Conservation (phyloP, 2,888 invertebrate genomes). For the Frankliniella intonsa region DNA sequence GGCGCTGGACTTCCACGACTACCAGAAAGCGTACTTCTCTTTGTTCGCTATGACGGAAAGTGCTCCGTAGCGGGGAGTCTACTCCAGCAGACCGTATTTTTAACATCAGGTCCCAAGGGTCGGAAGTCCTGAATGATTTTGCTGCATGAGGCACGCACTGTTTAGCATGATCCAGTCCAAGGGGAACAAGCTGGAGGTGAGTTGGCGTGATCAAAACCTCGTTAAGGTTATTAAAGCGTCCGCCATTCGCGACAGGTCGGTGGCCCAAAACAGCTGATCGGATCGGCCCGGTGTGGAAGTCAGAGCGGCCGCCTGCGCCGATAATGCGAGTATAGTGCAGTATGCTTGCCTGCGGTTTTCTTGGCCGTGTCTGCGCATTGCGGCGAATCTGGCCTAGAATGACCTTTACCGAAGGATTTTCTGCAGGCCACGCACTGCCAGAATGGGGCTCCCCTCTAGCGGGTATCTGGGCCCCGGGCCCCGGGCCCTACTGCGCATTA, state of each 20-base stretch:
- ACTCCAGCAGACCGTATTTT: not conserved
- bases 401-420: too few relatives aligned
- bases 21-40: not conserved
- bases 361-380: too few relatives aligned
- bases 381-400: not conserved
- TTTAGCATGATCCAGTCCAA: slow-evolving; percentile 37
- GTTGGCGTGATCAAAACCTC: not conserved
- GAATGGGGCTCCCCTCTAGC: too few relatives aligned
- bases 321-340: too few relatives aligned
- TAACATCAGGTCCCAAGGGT: not conserved
- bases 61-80: not conserved
- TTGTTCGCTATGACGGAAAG: not conserved
- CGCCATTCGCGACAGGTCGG: not conserved
- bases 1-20: not conserved
- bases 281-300: not conserved
- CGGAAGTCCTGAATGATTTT: not conserved
- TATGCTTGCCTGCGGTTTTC: not conserved
- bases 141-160: not conserved
- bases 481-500: slow-evolving; percentile 8
- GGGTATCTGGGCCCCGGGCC: not conserved
- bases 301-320: not conserved
- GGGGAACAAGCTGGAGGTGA: slow-evolving; percentile 38
- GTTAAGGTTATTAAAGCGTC: not conserved
- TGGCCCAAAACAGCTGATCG: slow-evolving; percentile 18
- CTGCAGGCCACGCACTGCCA: too few relatives aligned